Evolutionary conservation across 30 jellyfish, hydroid and myxozoan species (phyloP), one percentile per base, ranked within the genome.

Genomic region (Rhopilema esculentum): DNA sequence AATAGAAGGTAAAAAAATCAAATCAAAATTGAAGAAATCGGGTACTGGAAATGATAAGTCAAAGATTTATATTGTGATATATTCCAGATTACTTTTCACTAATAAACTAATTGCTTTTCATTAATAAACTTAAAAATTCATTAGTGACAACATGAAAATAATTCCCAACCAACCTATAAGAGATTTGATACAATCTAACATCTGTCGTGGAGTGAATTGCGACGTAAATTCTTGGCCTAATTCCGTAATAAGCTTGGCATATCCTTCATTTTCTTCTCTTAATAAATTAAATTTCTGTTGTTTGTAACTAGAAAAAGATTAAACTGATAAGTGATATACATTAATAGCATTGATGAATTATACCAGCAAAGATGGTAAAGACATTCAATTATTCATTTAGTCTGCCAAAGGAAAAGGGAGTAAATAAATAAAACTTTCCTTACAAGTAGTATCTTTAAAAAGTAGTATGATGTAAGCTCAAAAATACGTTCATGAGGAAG

Each of bases 211-310:
- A 0, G 85, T 77, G 25, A 83, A 23, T 66, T 23, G 71, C 31
- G 95, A 48, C 27, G 65, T 61, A 63, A 77, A 71, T 29, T 95
- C 97, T 49, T 90, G 95, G 73, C 96, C 94, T 17, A 96, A 78
- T 85, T 92, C 99, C 16, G 97, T 82, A 12, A 96, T 89, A 27
- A 96, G 89, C 69, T 96, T 96, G 25, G 98, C 98, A 80, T 96
- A 96, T 18, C 99, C 99, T 89, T 96, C 99, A 85, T 83, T 91
- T 75, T 96, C 99, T 80, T 96, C 99, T 77, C 99, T 91, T 40
- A 96, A 73, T 65, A 96, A 84, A 72, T 96, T 96, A 84, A 83
- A 96, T 71, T 96, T 96, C 69, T 91, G 97, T 70, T 91, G 98
- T 85, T 92, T 96, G 86, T 85, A 96, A 69, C 99, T 96, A 68